Conservation (phyloP, 2,888 invertebrate species). For the Spialia ferax region DNA sequence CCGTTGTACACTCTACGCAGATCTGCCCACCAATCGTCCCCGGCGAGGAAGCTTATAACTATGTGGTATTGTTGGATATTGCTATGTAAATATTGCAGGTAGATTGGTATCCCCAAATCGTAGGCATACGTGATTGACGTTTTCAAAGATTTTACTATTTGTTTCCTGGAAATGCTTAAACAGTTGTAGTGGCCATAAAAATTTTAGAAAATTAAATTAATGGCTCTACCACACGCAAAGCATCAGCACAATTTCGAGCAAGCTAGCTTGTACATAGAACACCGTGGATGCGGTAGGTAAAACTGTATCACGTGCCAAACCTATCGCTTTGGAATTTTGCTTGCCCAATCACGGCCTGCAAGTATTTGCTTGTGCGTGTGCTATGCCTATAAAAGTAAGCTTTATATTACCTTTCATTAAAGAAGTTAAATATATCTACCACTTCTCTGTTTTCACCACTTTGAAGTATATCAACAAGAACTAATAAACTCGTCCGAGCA, state of each 20-base stretch:
- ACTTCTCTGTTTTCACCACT: conserved; percentile 47
- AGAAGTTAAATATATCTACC: conserved; percentile 59
- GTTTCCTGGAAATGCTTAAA: conserved; percentile 63
- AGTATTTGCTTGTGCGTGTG: too few species aligned
- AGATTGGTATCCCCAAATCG: conserved; percentile 70
- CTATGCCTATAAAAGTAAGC: too few species aligned
- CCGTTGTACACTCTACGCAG: conserved; percentile 66
- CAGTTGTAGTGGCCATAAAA: too few species aligned
- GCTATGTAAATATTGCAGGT: conserved; percentile 73
- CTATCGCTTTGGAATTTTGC: too few species aligned
- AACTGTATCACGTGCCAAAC: too few species aligned
- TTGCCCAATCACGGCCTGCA: too few species aligned
- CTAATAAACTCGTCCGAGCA: conserved; percentile 59
- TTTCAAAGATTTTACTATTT: conserved; percentile 58
- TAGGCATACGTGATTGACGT: conserved; percentile 67
- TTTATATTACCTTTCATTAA: conserved; percentile 65
- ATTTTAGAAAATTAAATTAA: too few species aligned
- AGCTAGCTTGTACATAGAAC: too few species aligned
- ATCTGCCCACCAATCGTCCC: conserved; percentile 74
- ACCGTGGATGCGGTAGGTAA: too few species aligned
- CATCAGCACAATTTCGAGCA: too few species aligned
- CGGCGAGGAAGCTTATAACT: conserved; percentile 67
- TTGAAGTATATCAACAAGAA: conserved; percentile 57
- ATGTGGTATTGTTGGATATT: conserved; percentile 68
- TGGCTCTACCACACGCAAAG: too few species aligned